phyloP scores from a whole-genome alignment of 2,888 invertebrate genomes.

The Limnephilus rhombicus region DNA sequence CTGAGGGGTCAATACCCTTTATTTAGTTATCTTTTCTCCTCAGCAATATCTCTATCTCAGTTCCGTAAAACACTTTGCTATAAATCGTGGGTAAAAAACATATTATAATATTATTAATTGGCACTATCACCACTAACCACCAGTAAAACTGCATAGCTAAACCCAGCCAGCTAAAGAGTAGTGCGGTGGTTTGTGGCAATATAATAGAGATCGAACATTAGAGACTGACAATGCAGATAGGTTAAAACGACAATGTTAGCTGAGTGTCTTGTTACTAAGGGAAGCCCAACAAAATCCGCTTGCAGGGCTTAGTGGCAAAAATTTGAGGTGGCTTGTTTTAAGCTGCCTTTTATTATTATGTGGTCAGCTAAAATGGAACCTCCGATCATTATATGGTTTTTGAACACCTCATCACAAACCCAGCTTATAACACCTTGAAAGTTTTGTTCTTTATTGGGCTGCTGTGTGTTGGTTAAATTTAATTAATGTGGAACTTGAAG shows the following conservation, averaged over 20 bases:
- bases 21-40: background rate
- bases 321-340: too few relatives aligned
- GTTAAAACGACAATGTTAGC: background rate
- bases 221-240: background rate
- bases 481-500: background rate
- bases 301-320: too few relatives aligned
- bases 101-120: background rate
- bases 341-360: too few relatives aligned
- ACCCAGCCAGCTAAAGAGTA: constrained; percentile 17
- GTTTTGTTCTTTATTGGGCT: background rate
- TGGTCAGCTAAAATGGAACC: background rate
- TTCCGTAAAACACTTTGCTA: background rate
- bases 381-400: background rate
- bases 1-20: too few relatives aligned
- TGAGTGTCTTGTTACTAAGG: background rate
- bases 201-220: background rate
- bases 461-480: background rate
- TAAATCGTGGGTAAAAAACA: background rate
- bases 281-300: background rate
- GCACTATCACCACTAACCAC: background rate
- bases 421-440: background rate
- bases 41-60: background rate
- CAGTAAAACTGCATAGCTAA: background rate
- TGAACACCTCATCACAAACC: background rate
- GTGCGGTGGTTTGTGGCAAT: background rate